Percentiles rank a stretch among this genome's conserved stretches.
Evolutionary conservation across 1,140 invertebrate genomes (phyloP).

Genomic region (Dolichoris vasculosae): DNA sequence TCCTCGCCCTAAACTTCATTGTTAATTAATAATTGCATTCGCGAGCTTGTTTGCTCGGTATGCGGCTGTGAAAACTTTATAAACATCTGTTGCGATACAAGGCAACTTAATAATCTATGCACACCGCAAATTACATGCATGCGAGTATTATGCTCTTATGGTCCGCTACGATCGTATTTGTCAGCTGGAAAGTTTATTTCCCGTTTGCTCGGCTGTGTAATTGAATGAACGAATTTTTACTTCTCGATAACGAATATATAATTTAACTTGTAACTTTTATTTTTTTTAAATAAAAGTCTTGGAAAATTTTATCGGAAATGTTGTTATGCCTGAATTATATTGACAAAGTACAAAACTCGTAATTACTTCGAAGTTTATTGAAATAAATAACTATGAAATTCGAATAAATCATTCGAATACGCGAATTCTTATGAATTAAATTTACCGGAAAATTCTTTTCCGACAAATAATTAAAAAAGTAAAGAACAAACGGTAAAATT

Average conservation of each 20-base stretch:
- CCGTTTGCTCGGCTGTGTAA: no score
- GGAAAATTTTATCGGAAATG: no score
- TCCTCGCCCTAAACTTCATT: neutral
- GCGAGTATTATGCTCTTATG: neutral
- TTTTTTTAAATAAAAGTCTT: no score
- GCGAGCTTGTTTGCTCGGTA: neutral
- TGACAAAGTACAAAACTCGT: neutral
- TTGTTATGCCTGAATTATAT: neutral
- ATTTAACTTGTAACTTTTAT: no score
- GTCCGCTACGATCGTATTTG: neutral
- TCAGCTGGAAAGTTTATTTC: neutral
- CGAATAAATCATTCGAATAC: neutral
- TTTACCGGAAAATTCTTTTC: neutral
- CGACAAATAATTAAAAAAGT: neutral
- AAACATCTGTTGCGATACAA: neutral
- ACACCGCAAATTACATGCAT: neutral
- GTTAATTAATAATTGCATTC: conserved; percentile 4
- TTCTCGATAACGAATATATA: no score
- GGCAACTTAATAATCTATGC: conserved; percentile 10
- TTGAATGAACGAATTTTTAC: no score
- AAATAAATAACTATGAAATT: neutral
- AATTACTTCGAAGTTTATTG: neutral
- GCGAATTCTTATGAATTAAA: neutral
- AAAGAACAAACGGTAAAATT: neutral
- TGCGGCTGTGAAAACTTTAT: conserved; percentile 5